Conservation (phyloP, 2,113 vertebrate genomes). For the Bubo blakistoni region DNA sequence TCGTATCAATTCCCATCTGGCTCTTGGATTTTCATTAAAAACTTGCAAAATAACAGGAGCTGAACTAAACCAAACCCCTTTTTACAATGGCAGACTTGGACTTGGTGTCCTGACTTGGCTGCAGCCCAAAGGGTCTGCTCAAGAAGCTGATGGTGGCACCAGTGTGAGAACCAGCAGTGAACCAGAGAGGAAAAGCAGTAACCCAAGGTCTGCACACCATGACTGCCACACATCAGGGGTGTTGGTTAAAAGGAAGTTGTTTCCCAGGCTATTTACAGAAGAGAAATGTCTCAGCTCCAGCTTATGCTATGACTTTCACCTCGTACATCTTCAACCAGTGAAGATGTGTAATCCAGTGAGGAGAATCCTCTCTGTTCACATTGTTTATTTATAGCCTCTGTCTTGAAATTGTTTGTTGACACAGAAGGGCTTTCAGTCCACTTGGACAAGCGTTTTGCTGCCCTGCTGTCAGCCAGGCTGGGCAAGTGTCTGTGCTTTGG, state of each 20-base stretch:
- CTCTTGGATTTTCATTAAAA: neutral
- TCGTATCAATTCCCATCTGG: neutral
- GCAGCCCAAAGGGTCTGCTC: neutral
- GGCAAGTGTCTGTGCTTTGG: neutral
- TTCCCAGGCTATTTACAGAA: neutral
- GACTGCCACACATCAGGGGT: rapidly evolving
- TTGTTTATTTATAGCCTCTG: neutral
- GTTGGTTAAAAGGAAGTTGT: neutral
- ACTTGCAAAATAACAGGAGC: neutral
- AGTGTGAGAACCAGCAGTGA: neutral
- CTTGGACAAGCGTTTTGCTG: neutral
- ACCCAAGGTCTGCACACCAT: rapidly evolving
- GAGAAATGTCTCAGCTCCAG: neutral
- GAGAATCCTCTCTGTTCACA: neutral
- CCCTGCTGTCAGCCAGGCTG: neutral
- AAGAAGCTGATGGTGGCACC: neutral
- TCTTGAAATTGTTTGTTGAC: neutral
- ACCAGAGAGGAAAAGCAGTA: neutral
- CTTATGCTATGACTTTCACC: neutral
- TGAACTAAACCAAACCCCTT: neutral
- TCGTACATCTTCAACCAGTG: neutral
- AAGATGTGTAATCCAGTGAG: rapidly evolving
- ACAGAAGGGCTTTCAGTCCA: neutral
- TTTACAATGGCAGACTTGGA: neutral
- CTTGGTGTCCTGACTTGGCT: neutral